Evolutionary conservation across 2,797 vertebrate species (phyloP).

Genomic region (Ambastaia sidthimunki): DNA sequence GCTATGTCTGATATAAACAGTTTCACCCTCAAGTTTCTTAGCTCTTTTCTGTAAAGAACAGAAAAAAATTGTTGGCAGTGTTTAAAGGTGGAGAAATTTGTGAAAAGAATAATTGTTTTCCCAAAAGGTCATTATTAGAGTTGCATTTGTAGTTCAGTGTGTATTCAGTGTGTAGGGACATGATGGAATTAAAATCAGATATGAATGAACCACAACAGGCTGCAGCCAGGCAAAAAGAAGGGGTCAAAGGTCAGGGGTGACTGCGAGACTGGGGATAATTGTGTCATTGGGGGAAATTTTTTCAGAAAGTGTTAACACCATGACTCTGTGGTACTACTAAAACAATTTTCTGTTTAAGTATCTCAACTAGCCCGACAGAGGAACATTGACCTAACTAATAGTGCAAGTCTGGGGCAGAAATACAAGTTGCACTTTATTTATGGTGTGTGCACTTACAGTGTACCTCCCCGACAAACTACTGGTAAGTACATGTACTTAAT

Average conservation of each 20-base stretch:
- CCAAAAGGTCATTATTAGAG: constrained; percentile 19
- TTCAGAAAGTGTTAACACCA: too few species aligned
- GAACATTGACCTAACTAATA: too few species aligned
- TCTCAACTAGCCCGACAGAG: too few species aligned
- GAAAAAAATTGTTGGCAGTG: constrained; percentile 69
- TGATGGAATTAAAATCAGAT: constrained; percentile 37
- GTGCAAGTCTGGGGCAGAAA: too few species aligned
- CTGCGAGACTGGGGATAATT: not conserved
- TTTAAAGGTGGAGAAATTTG: constrained; percentile 46
- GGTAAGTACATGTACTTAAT: too few species aligned
- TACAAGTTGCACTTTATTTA: too few species aligned
- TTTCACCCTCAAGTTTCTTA: constrained; percentile 99
- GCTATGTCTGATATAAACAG: constrained; percentile 99
- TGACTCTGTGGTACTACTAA: not conserved
- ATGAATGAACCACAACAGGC: constrained; percentile 31
- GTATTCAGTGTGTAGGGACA: constrained; percentile 39
- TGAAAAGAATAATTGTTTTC: constrained; percentile 39
- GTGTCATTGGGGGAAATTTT: not conserved
- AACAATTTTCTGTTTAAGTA: not conserved
- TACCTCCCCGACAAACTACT: too few species aligned
- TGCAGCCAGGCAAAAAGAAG: constrained; percentile 15
- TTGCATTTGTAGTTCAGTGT: constrained; percentile 49
- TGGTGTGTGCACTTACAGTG: too few species aligned
- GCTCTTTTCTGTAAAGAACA: constrained; percentile 93
- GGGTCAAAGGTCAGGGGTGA: constrained; percentile 12